These are phyloP conservation scores for Stenoptilia bipunctidactyla DNA, from an alignment of 2,888 invertebrate genomes.

Conservation along the genomic window DNA sequence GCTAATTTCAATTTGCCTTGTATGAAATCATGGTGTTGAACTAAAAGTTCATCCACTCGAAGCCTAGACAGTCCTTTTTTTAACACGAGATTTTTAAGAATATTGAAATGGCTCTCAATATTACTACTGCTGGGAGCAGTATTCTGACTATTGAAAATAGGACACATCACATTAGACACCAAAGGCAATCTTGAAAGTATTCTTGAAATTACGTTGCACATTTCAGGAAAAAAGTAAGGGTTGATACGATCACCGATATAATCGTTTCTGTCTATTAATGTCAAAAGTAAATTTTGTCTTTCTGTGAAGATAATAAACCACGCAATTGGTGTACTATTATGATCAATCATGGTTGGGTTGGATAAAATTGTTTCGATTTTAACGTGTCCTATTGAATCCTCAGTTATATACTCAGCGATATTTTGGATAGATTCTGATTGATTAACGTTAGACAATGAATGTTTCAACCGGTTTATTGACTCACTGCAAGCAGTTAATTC, in stretches of 20 bases:
- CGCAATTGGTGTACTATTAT: neutral
- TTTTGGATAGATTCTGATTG: too few relatives aligned
- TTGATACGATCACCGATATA: neutral
- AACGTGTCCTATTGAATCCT: too few relatives aligned
- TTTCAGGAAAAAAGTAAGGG: neutral
- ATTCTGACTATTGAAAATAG: too few relatives aligned
- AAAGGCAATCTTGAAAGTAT: constrained; percentile 2
- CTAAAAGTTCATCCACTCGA: neutral
- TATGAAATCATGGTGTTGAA: constrained; percentile 12
- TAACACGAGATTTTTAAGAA: neutral
- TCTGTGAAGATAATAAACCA: neutral
- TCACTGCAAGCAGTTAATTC: too few relatives aligned
- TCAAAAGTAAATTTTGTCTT: neutral
- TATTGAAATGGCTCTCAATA: neutral
- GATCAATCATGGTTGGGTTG: too few relatives aligned
- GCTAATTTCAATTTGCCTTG: too few relatives aligned
- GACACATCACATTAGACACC: too few relatives aligned
- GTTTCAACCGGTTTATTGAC: too few relatives aligned
- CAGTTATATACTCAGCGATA: too few relatives aligned
- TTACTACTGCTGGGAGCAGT: constrained; percentile 2
- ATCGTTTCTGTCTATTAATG: neutral
- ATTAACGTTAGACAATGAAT: too few relatives aligned
- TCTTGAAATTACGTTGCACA: neutral
- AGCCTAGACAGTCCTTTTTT: constrained; percentile 5
- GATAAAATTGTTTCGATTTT: too few relatives aligned